phyloP scores from a whole-genome alignment of 2,888 invertebrate species.

The Epirrhoe alternata region DNA sequence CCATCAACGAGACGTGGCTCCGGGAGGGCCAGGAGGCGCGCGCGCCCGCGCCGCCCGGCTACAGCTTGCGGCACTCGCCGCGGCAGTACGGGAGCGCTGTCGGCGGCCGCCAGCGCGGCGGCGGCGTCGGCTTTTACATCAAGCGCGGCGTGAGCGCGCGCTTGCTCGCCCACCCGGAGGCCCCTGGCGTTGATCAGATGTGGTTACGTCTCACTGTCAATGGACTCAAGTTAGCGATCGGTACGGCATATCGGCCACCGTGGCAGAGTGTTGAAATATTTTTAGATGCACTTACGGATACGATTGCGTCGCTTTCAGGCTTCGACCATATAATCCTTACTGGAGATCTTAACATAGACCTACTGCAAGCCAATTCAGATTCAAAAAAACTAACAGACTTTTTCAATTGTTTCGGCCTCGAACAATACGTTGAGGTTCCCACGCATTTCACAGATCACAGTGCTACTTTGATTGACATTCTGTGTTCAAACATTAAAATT shows the following conservation, averaged over 20 bases:
- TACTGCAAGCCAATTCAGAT: not conserved
- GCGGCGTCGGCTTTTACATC: constrained; percentile 10
- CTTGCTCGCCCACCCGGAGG: not conserved
- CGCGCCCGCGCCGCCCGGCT: constrained; percentile 30
- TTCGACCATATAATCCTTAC: constrained; percentile 1
- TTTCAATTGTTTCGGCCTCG: constrained; percentile 9
- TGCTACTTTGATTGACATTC: constrained; percentile 8
- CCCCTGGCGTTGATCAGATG: not conserved
- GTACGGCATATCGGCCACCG: not conserved
- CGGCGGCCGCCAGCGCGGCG: constrained; percentile 19
- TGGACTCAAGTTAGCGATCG: constrained; percentile 1
- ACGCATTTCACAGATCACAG: constrained; percentile 14
- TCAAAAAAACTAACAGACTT: constrained; percentile 2
- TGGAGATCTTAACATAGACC: not conserved
- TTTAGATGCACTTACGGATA: constrained; percentile 8
- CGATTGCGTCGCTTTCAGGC: not conserved
- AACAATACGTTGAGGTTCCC: constrained; percentile 8
- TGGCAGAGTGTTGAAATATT: constrained; percentile 15
- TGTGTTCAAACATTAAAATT: constrained; percentile 9
- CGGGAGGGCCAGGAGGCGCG: constrained; percentile 17
- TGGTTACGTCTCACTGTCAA: not conserved
- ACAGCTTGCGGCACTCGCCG: constrained; percentile 11
- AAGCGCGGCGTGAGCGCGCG: not conserved
- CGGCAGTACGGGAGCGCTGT: constrained; percentile 3
- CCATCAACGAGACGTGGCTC: constrained; percentile 38